Base-by-base conservation (phyloP, 2,797 vertebrate genomes). In the Loris lydekkerianus region DNA sequence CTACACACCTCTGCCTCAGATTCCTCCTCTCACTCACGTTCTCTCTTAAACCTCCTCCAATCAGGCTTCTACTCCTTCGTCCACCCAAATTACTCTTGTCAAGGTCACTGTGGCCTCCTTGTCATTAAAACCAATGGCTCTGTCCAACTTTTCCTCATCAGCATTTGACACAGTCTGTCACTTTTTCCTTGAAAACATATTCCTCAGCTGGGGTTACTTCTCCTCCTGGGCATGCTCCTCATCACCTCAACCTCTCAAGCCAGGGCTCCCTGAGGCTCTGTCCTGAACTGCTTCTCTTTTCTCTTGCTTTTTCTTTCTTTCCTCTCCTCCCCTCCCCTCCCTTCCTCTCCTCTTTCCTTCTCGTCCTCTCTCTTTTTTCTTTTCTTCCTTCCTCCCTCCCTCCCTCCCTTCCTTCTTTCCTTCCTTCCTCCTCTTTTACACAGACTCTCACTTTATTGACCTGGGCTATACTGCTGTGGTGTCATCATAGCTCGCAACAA, bases 101-200 rank as follows among this genome's bases (percentile, higher is more conserved):
- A 65, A 78, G 43, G 27, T 61, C n/a, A 10, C 34, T 18, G 18
- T 17, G 17, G 85, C 6, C n/a, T 56, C 40, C 27, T 2, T 3
- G 25, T 23, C 25, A 11, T n/a, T 21, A 70, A 70, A 53, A 73
- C 9, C 63, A 63, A 10, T 3, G 21, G 2, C 13, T 67, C 25
- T 43, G 5, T 56, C 43, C 13, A 72, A 53, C n/a, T 23, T 23
- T n/a, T 25, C 34, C 7, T 34, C 17, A 29, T 67, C 43, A 34
- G 23, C 3, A 0, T 43, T 4, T 15, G 73, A 25, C 56, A 46
- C 6, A 8, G 58, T n/a, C 20, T 21, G 14, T 6, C 27, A 29
- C 56, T 60, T 5, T 73, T 63, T 73, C 72, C 31, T 46, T 15
- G 67, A 76, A 92, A 92, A 43, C 2, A 11, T 11, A 3, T 65